Evolutionary conservation across 2,888 invertebrate genomes (phyloP), one percentile per base, ranked within the genome.

Genomic region (Digitonthophagus gazella): DNA sequence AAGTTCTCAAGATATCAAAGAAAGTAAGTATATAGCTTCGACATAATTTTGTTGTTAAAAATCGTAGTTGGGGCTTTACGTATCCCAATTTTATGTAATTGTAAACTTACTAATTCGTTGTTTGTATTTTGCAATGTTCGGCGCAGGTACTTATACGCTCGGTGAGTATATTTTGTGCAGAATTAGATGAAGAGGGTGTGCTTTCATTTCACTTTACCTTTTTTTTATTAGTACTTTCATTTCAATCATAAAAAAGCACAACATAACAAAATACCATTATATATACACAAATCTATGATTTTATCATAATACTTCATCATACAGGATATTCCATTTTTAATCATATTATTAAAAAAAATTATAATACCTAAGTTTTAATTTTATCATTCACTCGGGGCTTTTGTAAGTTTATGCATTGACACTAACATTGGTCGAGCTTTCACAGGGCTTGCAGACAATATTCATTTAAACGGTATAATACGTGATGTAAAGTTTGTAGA

Each of bases 1-100:
- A 0, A 83, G 84, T 20, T 87, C 89, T 22, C 94, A 95, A 82
- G 88, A 87, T 61, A 91, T 95, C 73, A 91, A 93, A 89, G 90
- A 93, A 88, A 92, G 95, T 95, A 84, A 91, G 93, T 89, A 77
- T 63, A 44, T 1, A n/a, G 65, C 58, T 72, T 66, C 75, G 69
- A 73, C 16, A 14, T 66, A 19, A n/a, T 4, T 15, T 16, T 19
- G 18, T 61, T 61, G 5, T 16, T 61, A 68, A 54, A 58, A 67
- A 61, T 65, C 67, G 57, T 71, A 65, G 22, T 19, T 19, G 58
- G 19, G 66, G 20, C n/a, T 58, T 8, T 44, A 58, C n/a, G 22
- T 58, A 67, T 63, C 69, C 28, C 28, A 11, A 44, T 68, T 71
- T 63, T 65, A 28, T 65, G 57, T 70, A 69, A 72, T 57, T 69